Conservation (phyloP, 2,888 invertebrate species). For the Scotopteryx bipunctaria region DNA sequence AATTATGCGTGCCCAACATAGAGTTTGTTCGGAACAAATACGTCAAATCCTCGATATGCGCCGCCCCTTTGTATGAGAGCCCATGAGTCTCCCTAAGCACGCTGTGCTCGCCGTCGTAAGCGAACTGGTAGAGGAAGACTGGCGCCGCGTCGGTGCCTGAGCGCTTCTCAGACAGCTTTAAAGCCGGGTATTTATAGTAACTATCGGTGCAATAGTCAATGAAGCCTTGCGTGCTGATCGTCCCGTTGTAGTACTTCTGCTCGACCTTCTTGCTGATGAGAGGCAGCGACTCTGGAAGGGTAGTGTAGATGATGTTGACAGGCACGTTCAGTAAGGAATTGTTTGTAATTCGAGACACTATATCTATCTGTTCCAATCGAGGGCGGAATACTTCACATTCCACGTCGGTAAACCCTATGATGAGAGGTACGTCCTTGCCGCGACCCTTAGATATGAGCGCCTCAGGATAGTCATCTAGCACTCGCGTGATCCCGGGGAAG, state of each 20-base stretch:
- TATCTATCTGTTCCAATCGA: slow-evolving; percentile 53
- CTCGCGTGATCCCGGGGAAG: slow-evolving; percentile 56
- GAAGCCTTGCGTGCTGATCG: slow-evolving; percentile 52
- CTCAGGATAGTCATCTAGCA: slow-evolving; percentile 67
- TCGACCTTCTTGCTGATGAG: slow-evolving; percentile 45
- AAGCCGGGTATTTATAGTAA: slow-evolving; percentile 61
- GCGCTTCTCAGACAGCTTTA: slow-evolving; percentile 53
- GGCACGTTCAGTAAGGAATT: slow-evolving; percentile 53
- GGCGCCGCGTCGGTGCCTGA: slow-evolving; percentile 57
- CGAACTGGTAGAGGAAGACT: slow-evolving; percentile 80
- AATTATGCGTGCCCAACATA: slow-evolving; percentile 38
- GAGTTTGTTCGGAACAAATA: slow-evolving; percentile 75
- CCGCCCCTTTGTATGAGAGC: slow-evolving; percentile 73
- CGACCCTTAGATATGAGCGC: slow-evolving; percentile 53
- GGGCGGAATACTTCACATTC: slow-evolving; percentile 67
- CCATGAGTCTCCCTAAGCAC: slow-evolving; percentile 65
- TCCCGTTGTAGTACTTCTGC: slow-evolving; percentile 53
- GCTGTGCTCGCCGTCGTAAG: slow-evolving; percentile 74
- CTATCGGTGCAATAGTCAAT: slow-evolving; percentile 57
- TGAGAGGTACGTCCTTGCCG: slow-evolving; percentile 60
- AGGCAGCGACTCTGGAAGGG: slow-evolving; percentile 36
- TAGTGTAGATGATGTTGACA: slow-evolving; percentile 45
- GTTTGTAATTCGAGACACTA: slow-evolving; percentile 45
- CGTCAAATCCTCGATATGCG: slow-evolving; percentile 84
- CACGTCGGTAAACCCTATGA: slow-evolving; percentile 62